These are phyloP conservation scores for Perodicticus potto DNA, from an alignment of 2,797 vertebrate genomes.

Conservation along the genomic window DNA sequence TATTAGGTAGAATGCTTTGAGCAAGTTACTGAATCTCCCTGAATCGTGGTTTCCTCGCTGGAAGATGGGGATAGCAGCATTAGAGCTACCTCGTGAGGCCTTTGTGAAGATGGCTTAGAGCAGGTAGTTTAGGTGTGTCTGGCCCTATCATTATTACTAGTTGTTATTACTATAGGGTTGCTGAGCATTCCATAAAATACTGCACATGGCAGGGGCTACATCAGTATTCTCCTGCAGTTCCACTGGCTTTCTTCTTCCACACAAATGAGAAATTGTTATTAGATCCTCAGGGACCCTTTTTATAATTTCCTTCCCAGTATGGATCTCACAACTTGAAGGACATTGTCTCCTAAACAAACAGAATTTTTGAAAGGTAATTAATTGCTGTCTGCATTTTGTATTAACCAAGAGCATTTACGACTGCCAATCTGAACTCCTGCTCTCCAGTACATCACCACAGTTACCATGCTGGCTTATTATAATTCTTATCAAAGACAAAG, in stretches of 20 bases:
- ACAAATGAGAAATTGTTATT: neutral
- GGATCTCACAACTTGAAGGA: constrained; percentile 10
- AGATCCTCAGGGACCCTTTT: neutral
- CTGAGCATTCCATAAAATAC: neutral
- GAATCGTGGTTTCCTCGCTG: neutral
- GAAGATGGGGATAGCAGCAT: neutral
- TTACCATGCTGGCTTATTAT: neutral
- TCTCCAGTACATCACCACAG: neutral
- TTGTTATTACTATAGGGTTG: neutral
- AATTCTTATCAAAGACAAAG: neutral
- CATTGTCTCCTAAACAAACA: neutral
- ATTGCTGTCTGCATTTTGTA: neutral
- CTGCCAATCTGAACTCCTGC: neutral
- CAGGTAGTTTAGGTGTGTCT: neutral
- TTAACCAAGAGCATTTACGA: neutral
- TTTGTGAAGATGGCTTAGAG: neutral
- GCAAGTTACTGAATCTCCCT: neutral
- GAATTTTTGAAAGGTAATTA: constrained; percentile 44
- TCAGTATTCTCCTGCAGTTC: neutral
- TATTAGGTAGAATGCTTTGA: neutral
- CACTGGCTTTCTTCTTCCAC: neutral
- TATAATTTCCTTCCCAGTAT: neutral
- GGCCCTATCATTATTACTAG: neutral
- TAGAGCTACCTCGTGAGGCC: neutral
- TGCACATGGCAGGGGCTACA: neutral